Base-by-base conservation (phyloP, 2,888 invertebrate genomes). In the Ochlodes sylvanus region DNA sequence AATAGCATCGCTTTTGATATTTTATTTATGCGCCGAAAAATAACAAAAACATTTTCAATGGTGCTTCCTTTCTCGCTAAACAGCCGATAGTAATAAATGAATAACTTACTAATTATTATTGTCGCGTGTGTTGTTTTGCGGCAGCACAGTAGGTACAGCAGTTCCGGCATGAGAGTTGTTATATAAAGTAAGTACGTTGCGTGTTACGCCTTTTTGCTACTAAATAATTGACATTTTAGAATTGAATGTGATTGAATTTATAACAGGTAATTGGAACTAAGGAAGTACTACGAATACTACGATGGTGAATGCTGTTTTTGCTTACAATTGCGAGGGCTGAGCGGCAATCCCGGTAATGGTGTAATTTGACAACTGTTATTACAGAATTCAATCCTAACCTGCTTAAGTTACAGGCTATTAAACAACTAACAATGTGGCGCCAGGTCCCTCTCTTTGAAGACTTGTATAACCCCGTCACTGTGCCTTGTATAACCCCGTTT, bases 181-280 rank as follows among this genome's bases (percentile, higher is more conserved):
- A 64, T n/a, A 57, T 64, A 68, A 62, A 50, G 57, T 64, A 42
- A 2, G n/a, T 27, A 34, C 17, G 27, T 50, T 42, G 63, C 63
- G 63, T 62, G 69, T 61, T 61, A 44, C 27, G 7, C 34, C 34
- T 9, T 19, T n/a, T 44, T 44, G 42, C 17, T 17, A 47, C 17
- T 47, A 47, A 47, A 47, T 47, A 47, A 47, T 47, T 47, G 47
- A 47, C 47, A 14, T 14, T 47, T 47, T 19, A 12, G 19, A 50
- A 50, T 50, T 50, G 12, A 50, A 50, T 50, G 50, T 19, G 50
- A 50, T 19, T 50, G 50, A 12, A 50, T 50, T 50, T 50, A 50
- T 50, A 50, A 19, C 50, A 19, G 50, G 19, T 50, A 12, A 50
- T 50, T 50, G 50, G 50, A 19, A 50, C 50, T 19, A 19, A 19